Evolutionary conservation across 2,113 vertebrate genomes (phyloP), one percentile per base, ranked within the genome.

Genomic region (Isichthys henryi): DNA sequence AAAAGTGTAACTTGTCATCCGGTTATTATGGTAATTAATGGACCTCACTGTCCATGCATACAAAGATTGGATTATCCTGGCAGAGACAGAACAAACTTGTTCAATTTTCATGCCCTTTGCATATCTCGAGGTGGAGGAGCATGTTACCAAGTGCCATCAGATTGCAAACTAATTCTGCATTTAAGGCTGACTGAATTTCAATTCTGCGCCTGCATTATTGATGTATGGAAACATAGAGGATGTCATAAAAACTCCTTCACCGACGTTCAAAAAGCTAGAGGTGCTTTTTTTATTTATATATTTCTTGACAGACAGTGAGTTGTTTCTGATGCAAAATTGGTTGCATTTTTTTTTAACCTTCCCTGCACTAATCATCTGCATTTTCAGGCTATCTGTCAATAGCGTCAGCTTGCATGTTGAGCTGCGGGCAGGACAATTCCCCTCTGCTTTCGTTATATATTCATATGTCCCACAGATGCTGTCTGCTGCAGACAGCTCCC

Each of bases 141-240:
- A 91, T 90, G 90, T 93, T 88, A 87, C 92, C 92, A 92, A 45
- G 91, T 92, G 92, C 92, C 91, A 90, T 93, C 92, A 93, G 89
- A 94, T 93, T 93, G 91, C 92, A 93, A 92, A 94, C 84, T 92
- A 91, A 89, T 92, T 93, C 90, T 92, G 87, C 91, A 92, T 95
- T 93, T 95, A 92, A 92, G 92, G 90, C 90, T 91, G 92, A 93
- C 88, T 91, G 93, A 91, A 80, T 95, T 94, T 94, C 89, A 93
- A 94, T 93, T 95, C 92, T 66, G 88, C 53, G 53, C 89, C 89
- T 90, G 91, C 91, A 93, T 94, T 94, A 94, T 94, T 94, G 94
- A 95, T 94, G 89, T 88, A 70, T 86, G 90, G 88, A 91, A 91
- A 91, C 80, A 88, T 15, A 83, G 85, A 74, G 83, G 85, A 85